Base-by-base conservation (phyloP, 1,140 invertebrate genomes). In the Gonioctena quinquepunctata region DNA sequence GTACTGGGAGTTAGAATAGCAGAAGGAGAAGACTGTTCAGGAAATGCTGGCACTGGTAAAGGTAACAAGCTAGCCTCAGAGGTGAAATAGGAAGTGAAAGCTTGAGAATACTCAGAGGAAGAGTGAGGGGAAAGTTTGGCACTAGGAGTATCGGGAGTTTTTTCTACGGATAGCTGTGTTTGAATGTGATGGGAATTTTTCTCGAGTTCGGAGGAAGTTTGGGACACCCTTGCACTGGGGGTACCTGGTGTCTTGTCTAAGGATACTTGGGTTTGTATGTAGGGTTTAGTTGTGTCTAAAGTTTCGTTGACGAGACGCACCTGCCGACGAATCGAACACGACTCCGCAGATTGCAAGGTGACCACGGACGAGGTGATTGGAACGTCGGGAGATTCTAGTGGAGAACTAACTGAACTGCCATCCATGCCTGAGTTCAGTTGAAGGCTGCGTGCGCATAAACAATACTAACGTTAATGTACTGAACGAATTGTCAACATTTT, bases 321-420 rank as follows among this genome's bases (percentile, higher is more conserved):
- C 78, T 84, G 85, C 79, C 83, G 86, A 81, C 78, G 85, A 81
- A 80, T 82, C 80, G 87, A 87, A 81, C 86, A 84, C 73, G 86
- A 85, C 80, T 88, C 83, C 75, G 87, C 83, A 13, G 88, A 88
- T 79, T 90, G 88, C 76, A 89, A 79, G 11, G 88, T 89, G 5
- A 84, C 88, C 73, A 88, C 85, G 59, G 87, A 89, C 75, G 87
- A 89, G 68, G 88, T 88, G 64, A 87, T 85, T 70, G 87, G 86
- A 61, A 86, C 85, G 69, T 89, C 88, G 16, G 89, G 89, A 18
- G 89, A 90, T 72, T 88, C 92, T 73, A 92, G 86, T 5, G 92
- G 91, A 62, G 91, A 93, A 56, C 89, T 90, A 48, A 91, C 86
- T 74, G 90, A 84, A 76, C 90, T 83, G 71, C 80, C 77, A 21